Evolutionary conservation across 2,113 vertebrate genomes (phyloP).

Genomic region (Helogale parvula): DNA sequence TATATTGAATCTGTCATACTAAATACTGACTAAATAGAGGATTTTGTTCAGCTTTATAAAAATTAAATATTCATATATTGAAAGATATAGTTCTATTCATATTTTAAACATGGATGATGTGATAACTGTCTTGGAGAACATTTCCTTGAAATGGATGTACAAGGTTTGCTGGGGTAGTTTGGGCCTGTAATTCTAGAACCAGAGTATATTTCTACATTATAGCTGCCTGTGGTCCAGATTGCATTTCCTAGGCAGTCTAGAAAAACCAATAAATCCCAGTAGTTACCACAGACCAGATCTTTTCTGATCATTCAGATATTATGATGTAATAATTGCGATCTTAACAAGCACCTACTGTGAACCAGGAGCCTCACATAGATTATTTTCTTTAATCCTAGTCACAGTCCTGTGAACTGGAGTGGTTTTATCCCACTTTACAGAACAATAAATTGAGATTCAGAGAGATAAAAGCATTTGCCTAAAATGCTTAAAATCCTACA

Average conservation of each 20-base stretch:
- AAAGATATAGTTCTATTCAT: not conserved
- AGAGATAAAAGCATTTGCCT: not conserved
- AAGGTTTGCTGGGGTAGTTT: not conserved
- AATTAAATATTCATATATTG: not conserved
- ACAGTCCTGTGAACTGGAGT: not conserved
- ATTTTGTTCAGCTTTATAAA: not conserved
- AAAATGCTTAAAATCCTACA: not conserved
- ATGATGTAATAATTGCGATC: not conserved
- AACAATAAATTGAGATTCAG: not conserved
- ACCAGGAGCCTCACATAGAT: not conserved
- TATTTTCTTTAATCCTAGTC: not conserved
- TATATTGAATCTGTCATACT: not conserved
- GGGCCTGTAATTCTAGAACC: not conserved
- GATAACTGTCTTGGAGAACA: not conserved
- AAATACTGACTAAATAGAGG: not conserved
- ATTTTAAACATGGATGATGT: not conserved
- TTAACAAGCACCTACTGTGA: not conserved
- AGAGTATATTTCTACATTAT: not conserved
- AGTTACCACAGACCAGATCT: not conserved
- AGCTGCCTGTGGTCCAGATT: not conserved
- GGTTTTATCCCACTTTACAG: not conserved
- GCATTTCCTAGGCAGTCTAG: not conserved
- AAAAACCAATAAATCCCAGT: not conserved
- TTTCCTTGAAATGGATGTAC: not conserved
- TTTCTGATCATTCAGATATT: not conserved